Base-by-base conservation (phyloP, 2,888 invertebrate genomes). In the Anagyrus pseudococci region DNA sequence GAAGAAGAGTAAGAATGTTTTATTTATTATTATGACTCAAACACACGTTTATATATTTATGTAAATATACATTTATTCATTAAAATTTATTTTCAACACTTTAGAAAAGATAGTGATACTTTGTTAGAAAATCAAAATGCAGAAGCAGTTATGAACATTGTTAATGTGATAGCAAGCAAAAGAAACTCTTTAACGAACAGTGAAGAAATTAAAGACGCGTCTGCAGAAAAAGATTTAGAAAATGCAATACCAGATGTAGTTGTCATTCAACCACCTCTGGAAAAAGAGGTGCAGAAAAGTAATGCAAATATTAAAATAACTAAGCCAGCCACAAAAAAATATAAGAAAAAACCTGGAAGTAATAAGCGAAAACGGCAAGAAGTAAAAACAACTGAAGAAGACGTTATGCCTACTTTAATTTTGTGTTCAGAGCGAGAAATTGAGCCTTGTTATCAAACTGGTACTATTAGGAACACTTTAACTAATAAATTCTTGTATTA, bases 101-200 rank as follows among this genome's bases (percentile, higher is more conserved):
- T 41, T 20, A 67, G 64, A 15, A 67, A 56, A 58, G 73, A 73
- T 10, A 66, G 69, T 6, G 72, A 41, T 47, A 67, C 69, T 7
- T 59, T 63, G 17, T 41, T 81, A 19, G 77, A 80, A 7, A 76
- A 79, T 69, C 76, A 78, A 55, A 81, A 81, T 64, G 78, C 75
- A 4, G 80, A 77, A 10, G 81, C 81, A 19, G 71, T 81, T 26
- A 69, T 76, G 59, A 77, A 75, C 48, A 81, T 81, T 56, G 78
- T 81, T 49, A 79, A 79, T 62, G 65, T 61, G 2, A 53, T 58
- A n/a, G 78, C 73, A 0, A 80, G 10, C 25, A 67, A 58, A 49
- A 62, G 53, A 48, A 64, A 60, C 49, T 66, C 48, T 0, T n/a
- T 61, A 48, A 19, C 37, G 43, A 64, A 56, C 13, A 43, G 43